Evolutionary conservation across 2,888 invertebrate species (phyloP).

Genomic region (Cephus pulcher): DNA sequence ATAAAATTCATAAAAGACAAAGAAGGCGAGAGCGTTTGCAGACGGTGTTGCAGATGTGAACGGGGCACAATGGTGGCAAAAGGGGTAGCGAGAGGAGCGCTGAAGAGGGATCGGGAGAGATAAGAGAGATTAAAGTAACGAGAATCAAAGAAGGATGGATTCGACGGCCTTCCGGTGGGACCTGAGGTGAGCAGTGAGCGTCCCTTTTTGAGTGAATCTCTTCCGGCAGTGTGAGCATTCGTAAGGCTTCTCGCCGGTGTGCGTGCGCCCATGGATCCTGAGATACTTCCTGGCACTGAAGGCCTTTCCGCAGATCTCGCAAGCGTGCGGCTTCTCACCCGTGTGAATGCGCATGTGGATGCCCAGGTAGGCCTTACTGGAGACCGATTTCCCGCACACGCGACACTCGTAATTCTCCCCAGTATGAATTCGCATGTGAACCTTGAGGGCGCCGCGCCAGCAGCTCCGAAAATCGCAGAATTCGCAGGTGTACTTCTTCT

Average conservation of each 20-base stretch:
- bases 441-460: constrained; percentile 21
- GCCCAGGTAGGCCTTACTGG: constrained; percentile 69
- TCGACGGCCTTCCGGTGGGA: constrained; percentile 23
- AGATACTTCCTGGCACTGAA: constrained; percentile 61
- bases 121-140: neutral
- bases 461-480: constrained; percentile 29
- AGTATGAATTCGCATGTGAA: constrained; percentile 24
- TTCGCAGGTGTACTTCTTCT: constrained; percentile 29
- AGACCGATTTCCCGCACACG: constrained; percentile 70
- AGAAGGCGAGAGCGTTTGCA: too few species aligned
- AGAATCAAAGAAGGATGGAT: neutral
- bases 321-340: constrained; percentile 69
- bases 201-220: constrained; percentile 73
- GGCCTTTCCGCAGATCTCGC: constrained; percentile 70
- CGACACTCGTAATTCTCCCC: constrained; percentile 68
- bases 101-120: too few species aligned
- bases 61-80: too few species aligned
- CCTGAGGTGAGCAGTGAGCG: constrained; percentile 73
- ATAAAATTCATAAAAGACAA: too few species aligned
- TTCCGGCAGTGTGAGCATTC: constrained; percentile 74
- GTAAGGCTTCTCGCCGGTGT: constrained; percentile 74
- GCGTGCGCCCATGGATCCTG: constrained; percentile 73
- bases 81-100: too few species aligned
- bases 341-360: constrained; percentile 71
- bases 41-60: too few species aligned